These are phyloP conservation scores for Coenobita brevimanus DNA, from an alignment of 1,140 invertebrate species.

Conservation along the genomic window DNA sequence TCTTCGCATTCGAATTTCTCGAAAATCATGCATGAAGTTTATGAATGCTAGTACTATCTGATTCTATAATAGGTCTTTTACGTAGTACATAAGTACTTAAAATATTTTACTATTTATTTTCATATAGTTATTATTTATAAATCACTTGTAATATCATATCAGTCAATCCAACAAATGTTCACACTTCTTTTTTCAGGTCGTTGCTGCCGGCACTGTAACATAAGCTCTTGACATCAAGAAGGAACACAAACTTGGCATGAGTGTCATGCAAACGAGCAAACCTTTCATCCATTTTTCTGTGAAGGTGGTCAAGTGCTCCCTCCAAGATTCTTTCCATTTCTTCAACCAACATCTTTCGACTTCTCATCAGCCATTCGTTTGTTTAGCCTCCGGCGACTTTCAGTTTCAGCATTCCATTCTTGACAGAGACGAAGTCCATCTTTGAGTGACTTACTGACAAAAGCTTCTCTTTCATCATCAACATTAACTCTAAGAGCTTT, in stretches of 20 bases:
- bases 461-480: conserved; percentile 4
- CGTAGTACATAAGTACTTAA: too few relatives aligned
- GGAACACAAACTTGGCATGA: conserved; percentile 8
- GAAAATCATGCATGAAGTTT: too few relatives aligned
- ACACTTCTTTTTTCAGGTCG: too few relatives aligned
- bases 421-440: conserved; percentile 6
- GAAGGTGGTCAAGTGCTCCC: not conserved
- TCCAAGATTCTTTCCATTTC: conserved; percentile 10
- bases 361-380: conserved; percentile 2
- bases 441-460: not conserved
- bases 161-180: too few relatives aligned
- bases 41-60: too few relatives aligned
- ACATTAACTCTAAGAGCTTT: not conserved
- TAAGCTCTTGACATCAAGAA: conserved; percentile 3
- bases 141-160: too few relatives aligned
- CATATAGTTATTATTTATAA: too few relatives aligned
- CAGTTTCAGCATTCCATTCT: not conserved
- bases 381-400: not conserved
- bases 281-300: too few relatives aligned
- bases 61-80: too few relatives aligned
- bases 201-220: too few relatives aligned
- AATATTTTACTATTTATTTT: too few relatives aligned
- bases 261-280: not conserved
- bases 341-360: not conserved
- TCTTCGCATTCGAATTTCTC: too few relatives aligned